Evolutionary conservation across 2,888 invertebrate species (phyloP).

Genomic region (Ophion costatus): DNA sequence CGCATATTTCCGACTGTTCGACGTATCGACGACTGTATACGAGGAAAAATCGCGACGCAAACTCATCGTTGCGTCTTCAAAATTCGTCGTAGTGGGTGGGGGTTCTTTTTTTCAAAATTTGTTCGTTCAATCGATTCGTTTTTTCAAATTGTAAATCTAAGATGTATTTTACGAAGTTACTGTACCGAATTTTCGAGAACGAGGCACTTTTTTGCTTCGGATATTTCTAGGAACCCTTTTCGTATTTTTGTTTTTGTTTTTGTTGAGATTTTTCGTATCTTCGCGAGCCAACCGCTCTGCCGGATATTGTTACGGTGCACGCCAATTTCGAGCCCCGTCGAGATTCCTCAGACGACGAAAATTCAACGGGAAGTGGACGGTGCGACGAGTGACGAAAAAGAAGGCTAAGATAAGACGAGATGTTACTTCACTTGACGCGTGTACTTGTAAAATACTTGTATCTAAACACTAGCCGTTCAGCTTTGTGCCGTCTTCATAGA

Average conservation of each 20-base stretch:
- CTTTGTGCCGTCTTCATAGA: conserved; percentile 82
- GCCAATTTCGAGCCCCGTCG: neutral
- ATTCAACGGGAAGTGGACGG: neutral
- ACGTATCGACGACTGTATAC: neutral
- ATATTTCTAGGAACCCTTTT: neutral
- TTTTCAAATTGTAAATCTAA: neutral
- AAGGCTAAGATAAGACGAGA: conserved; percentile 40
- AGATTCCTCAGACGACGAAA: neutral
- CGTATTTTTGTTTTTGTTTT: neutral
- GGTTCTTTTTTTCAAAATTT: neutral
- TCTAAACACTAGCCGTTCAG: conserved; percentile 81
- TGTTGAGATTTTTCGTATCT: neutral
- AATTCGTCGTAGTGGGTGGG: neutral
- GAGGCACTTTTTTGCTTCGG: neutral
- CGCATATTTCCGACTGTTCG: neutral
- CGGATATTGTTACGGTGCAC: neutral
- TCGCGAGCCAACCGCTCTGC: neutral
- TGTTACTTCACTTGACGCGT: conserved; percentile 67
- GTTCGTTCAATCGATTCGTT: neutral
- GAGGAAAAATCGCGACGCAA: neutral
- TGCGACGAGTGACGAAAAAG: conserved; percentile 3
- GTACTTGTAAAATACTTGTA: conserved; percentile 81
- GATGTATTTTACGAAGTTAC: neutral
- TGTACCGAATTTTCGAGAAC: neutral
- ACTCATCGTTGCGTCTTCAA: neutral